Base-by-base conservation (phyloP, 2,113 vertebrate genomes). In the Thymallus thymallus region DNA sequence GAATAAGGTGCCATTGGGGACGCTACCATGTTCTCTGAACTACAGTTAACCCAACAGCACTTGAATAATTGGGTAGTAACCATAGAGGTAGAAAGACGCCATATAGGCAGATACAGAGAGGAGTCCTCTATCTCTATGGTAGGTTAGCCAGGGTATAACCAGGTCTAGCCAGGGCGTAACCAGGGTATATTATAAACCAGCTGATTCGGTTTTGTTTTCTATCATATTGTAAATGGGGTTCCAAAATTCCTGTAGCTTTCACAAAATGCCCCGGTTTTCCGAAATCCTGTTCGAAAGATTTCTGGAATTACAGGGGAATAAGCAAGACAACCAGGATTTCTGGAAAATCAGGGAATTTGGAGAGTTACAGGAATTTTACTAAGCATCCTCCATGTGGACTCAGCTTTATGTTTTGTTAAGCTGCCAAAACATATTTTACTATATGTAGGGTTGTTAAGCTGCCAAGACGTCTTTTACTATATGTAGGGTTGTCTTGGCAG, bases 381-480 rank as follows among this genome's bases (percentile, higher is more conserved):
- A 12, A 41, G 2, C 2, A 41, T 41, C 9, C 35, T 41, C 35
- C 2, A 3, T 41, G 35, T 41, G 35, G 35, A 41, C 0, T 10
- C 35, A 41, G 9, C 6, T 32, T 32, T 32, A 32, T 32, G 32
- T 32, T 61, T n/a, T n/a, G 72, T 81, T 80, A 76, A 68, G 20
- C 72, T 70, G n/a, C n/a, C n/a, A n/a, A n/a, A n/a, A n/a, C n/a
- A n/a, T n/a, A n/a, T n/a, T n/a, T n/a, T n/a, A n/a, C n/a, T n/a
- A n/a, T n/a, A n/a, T n/a, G n/a, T n/a, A n/a, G n/a, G n/a, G n/a
- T n/a, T n/a, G 69, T 70, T 80, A 82, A 69, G 80, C 76, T 89
- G 86, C 85, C 86, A 85, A 86, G 77, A 87, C 86, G 85, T 90
- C 83, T 86, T 93, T 93, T 93, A n/a, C n/a, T n/a, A n/a, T n/a